Conservation (phyloP, 2,113 vertebrate species). For the Upupa epops region DNA sequence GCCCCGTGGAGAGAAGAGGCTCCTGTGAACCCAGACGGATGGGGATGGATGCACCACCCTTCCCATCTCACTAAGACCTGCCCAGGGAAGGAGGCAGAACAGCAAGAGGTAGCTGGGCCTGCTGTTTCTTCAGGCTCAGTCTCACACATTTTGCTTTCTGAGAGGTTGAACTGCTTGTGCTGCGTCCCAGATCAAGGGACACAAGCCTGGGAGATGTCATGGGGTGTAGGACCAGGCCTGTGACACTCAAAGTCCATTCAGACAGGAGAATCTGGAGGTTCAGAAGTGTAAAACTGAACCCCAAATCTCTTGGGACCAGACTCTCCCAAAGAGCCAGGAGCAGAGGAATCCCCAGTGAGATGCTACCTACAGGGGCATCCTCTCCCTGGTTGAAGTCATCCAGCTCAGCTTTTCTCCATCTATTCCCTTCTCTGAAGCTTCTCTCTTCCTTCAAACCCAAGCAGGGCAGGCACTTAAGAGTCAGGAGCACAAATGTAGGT, state of each 20-base stretch:
- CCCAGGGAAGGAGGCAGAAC: neutral
- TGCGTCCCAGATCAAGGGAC: neutral
- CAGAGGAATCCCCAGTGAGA: neutral
- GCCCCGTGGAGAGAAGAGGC: rapidly evolving
- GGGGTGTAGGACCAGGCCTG: neutral
- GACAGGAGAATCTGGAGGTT: neutral
- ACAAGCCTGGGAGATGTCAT: rapidly evolving
- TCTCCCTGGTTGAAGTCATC: neutral
- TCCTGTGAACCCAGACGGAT: rapidly evolving
- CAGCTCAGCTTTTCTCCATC: neutral
- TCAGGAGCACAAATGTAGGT: neutral
- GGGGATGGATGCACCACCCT: rapidly evolving
- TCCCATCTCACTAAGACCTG: neutral
- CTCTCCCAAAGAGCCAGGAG: neutral
- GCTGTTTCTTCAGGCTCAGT: rapidly evolving
- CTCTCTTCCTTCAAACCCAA: neutral
- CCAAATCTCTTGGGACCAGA: neutral
- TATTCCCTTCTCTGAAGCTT: neutral
- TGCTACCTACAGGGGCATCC: neutral
- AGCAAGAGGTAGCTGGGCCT: too few species aligned
- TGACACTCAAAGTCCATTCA: neutral
- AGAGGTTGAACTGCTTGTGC: neutral
- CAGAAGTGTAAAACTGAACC: neutral
- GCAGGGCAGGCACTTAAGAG: neutral
- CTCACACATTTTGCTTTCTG: neutral